Base-by-base conservation (phyloP, 2,113 vertebrate species). In the Vulpes ferrilata region DNA sequence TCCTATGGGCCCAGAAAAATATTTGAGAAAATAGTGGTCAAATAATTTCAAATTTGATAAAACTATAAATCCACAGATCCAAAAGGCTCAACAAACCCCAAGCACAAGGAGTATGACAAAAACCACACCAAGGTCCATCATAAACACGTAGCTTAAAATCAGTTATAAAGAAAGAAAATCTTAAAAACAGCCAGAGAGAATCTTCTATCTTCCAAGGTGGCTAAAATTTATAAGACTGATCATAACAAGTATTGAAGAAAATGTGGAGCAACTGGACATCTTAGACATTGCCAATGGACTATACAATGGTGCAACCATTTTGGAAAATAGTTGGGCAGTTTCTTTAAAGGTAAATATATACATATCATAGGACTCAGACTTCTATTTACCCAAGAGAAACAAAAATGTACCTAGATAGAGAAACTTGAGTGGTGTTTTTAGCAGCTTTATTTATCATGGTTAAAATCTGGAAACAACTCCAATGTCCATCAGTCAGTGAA, bases 261-360 rank as follows among this genome's bases (percentile, higher is more conserved):
- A 27, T 20, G 2, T 15, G 48, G 43, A 71, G 1, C n/a, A 78
- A 48, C 11, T 43, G 60, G 55, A 51, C 13, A 7, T 57, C 76
- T 22, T 1, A 7, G 2, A 6, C 23, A 12, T 5, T 38, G 30
- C 16, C 0, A 3, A 23, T 6, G 30, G 16, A 53, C 13, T 13
- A 8, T 17, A 51, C 12, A 67, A 59, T 30, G 16, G 16, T 7
- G 9, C 16, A 20, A n/a, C 22, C 9, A 13, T 32, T 57, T 73
- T n/a, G 48, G 53, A 85, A 92, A 53, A 59, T 5, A 16, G 5
- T 19, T 13, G 12, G 25, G 0, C 13, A 35, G 25, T 22, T 51
- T 81, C 71, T 74, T 57, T 9, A 71, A 67, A 51, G 60, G 25
- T 19, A 32, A 74, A 83, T n/a, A 23, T 6, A 15, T 38, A 11